phyloP scores from a whole-genome alignment of 2,113 vertebrate species.

The Pomatorhinus ruficollis region DNA sequence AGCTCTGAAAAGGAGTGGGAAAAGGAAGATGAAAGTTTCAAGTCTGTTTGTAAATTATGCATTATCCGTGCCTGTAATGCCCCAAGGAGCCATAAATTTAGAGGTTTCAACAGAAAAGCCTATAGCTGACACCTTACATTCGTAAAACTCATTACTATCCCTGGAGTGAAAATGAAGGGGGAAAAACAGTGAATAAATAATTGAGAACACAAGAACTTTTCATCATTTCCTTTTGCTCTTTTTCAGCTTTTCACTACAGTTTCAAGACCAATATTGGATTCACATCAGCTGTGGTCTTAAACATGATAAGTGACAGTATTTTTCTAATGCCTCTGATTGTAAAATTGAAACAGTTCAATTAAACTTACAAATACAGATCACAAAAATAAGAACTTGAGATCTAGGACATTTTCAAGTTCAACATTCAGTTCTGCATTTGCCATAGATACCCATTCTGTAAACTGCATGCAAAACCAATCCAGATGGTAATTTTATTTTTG shows the following conservation, averaged over 20 bases:
- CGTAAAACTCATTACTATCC: constrained; percentile 72
- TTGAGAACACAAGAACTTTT: constrained; percentile 66
- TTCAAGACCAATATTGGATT: constrained; percentile 47
- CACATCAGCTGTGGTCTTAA: constrained; percentile 31
- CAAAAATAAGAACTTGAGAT: background rate
- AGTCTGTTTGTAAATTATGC: constrained; percentile 73
- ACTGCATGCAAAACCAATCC: background rate
- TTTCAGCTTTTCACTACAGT: constrained; percentile 41
- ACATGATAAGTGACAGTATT: background rate
- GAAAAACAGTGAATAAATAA: constrained; percentile 69
- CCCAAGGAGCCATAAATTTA: constrained; percentile 71
- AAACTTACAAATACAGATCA: background rate
- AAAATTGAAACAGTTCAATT: constrained; percentile 1
- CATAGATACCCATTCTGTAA: background rate
- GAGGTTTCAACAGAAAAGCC: constrained; percentile 66
- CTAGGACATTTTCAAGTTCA: background rate
- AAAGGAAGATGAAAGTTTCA: constrained; percentile 70
- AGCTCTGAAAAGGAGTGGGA: constrained; percentile 57
- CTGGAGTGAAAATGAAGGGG: constrained; percentile 56
- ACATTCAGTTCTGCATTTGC: background rate
- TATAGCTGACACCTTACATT: constrained; percentile 72
- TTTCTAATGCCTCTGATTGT: background rate
- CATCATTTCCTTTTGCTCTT: constrained; percentile 57
- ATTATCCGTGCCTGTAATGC: constrained; percentile 60
- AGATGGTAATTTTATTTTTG: background rate